phyloP scores from a whole-genome alignment of 2,888 invertebrate genomes.

The Chironomus tentans region DNA sequence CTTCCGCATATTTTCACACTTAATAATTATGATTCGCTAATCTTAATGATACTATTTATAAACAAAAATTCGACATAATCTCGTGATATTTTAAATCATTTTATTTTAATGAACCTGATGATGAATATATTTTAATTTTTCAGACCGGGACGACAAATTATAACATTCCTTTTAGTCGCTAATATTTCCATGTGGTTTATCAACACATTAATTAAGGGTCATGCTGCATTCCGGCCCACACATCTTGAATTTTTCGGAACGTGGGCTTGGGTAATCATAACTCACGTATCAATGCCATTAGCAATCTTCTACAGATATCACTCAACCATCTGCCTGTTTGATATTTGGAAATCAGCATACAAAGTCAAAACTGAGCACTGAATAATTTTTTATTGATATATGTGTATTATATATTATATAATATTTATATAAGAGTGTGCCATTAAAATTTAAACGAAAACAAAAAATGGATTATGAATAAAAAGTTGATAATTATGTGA shows the following conservation, averaged over 20 bases:
- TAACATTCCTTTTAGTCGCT: slow-evolving; percentile 21
- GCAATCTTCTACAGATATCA: slow-evolving; percentile 54
- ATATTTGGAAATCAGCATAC: slow-evolving; percentile 86
- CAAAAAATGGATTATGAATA: background rate
- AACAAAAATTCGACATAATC: slow-evolving; percentile 1
- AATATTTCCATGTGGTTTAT: slow-evolving; percentile 26
- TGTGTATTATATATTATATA: background rate
- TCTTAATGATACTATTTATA: no score
- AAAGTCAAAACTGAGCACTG: slow-evolving; percentile 41
- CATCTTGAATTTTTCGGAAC: slow-evolving; percentile 61
- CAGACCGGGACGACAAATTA: slow-evolving; percentile 20
- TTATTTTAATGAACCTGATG: background rate
- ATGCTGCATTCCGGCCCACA: slow-evolving; percentile 18
- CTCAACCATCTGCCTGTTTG: slow-evolving; percentile 84
- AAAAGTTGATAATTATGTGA: no score
- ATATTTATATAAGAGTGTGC: background rate
- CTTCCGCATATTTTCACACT: no score
- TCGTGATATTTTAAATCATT: background rate
- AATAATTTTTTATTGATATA: background rate
- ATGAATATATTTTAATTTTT: background rate
- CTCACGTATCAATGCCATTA: slow-evolving; percentile 74
- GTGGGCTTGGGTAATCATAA: slow-evolving; percentile 88
- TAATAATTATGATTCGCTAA: no score
- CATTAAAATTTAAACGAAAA: background rate
- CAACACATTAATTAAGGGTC: slow-evolving; percentile 26